A percentile compares a stretch with the other conserved stretches of the same genome.
Conservation (phyloP, 2,888 invertebrate genomes). For the Galerucella pusilla region DNA sequence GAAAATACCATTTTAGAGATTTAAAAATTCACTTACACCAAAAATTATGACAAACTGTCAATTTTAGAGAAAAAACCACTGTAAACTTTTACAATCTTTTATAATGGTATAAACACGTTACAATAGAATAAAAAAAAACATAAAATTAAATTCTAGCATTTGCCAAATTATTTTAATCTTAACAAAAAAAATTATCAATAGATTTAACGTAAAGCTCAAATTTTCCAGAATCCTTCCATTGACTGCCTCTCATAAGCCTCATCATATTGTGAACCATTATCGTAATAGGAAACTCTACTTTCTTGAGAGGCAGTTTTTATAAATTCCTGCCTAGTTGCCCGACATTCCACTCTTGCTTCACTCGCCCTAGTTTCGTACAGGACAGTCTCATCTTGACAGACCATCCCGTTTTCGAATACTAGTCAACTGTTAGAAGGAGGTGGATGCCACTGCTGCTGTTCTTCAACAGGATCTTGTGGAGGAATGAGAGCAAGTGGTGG, state of each 20-base stretch:
- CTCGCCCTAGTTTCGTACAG: background rate
- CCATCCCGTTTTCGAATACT: slow-evolving; percentile 31
- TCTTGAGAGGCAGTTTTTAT: background rate
- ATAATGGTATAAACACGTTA: background rate
- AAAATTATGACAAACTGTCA: too few relatives aligned
- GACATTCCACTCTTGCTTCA: background rate
- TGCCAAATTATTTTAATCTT: background rate
- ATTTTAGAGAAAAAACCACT: background rate
- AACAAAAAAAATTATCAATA: slow-evolving; percentile 3
- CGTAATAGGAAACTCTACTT: background rate
- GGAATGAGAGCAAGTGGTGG: slow-evolving; percentile 26
- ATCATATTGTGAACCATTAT: background rate
- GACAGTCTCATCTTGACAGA: background rate
- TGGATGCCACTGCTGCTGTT: slow-evolving; percentile 37
- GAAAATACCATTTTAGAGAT: background rate
- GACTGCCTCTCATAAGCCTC: slow-evolving; percentile 6
- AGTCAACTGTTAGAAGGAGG: slow-evolving; percentile 53
- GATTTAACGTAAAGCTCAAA: slow-evolving; percentile 19
- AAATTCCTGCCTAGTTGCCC: background rate
- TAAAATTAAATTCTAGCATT: slow-evolving; percentile 2
- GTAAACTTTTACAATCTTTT: background rate
- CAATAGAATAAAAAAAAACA: background rate
- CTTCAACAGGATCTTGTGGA: slow-evolving; percentile 33
- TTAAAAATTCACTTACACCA: background rate
- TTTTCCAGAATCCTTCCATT: slow-evolving; percentile 21